phyloP scores from a whole-genome alignment of 1,140 invertebrate genomes.

The Bombus sylvicola region DNA sequence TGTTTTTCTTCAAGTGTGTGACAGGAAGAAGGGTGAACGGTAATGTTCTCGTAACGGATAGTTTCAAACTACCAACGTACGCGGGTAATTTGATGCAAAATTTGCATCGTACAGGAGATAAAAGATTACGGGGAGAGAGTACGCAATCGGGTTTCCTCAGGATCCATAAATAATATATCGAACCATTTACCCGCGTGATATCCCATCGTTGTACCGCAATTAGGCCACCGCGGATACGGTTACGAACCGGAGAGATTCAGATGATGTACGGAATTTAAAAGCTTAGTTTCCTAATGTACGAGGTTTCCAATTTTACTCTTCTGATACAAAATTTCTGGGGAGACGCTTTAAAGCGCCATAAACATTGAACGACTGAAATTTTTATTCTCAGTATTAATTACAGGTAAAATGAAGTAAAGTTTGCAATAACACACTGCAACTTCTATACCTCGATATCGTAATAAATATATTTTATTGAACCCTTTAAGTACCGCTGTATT shows the following conservation, averaged over 20 bases:
- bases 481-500: too few species aligned
- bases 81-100: conserved; percentile 57
- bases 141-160: background rate
- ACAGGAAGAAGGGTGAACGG: conserved; percentile 57
- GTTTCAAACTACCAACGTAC: conserved; percentile 25
- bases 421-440: too few species aligned
- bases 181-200: background rate
- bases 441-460: too few species aligned
- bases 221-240: background rate
- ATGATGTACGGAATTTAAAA: too few species aligned
- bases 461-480: too few species aligned
- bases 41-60: conserved; percentile 61
- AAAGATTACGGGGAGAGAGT: conserved; percentile 26
- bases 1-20: conserved; percentile 60
- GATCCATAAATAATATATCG: background rate
- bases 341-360: too few species aligned
- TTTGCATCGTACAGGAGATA: conserved; percentile 39
- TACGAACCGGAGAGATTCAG: background rate
- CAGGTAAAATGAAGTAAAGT: too few species aligned
- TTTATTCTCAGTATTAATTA: too few species aligned
- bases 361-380: too few species aligned
- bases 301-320: too few species aligned
- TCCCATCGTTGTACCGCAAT: background rate
- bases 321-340: too few species aligned
- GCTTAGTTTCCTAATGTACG: too few species aligned